These are phyloP conservation scores for Andrena hattorfiana DNA, from an alignment of 2,888 invertebrate species.

Conservation along the genomic window DNA sequence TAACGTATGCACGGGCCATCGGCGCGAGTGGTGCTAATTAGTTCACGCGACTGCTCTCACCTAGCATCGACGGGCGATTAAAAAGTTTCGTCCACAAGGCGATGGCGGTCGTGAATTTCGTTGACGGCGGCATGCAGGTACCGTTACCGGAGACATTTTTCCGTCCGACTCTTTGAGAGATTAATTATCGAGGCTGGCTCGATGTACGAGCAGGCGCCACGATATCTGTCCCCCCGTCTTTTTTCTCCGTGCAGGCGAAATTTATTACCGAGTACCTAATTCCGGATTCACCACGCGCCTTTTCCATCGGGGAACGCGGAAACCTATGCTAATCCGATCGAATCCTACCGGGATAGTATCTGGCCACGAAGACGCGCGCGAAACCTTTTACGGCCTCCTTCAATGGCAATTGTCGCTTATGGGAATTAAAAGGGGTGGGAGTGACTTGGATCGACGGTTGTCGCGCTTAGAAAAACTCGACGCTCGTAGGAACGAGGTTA, in stretches of 20 bases:
- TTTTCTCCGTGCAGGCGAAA: conserved; percentile 20
- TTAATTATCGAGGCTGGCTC: conserved; percentile 4
- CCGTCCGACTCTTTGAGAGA: neutral
- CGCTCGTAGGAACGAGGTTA: neutral
- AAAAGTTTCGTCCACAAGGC: neutral
- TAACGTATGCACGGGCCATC: neutral
- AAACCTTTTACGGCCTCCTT: conserved; percentile 52
- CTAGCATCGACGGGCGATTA: neutral
- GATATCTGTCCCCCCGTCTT: neutral
- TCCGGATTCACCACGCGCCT: conserved; percentile 46
- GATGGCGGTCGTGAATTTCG: neutral
- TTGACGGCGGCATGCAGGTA: neutral
- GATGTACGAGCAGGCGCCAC: neutral
- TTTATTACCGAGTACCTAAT: conserved; percentile 54
- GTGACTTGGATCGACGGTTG: conserved; percentile 1
- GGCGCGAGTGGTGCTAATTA: neutral
- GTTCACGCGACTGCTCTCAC: neutral
- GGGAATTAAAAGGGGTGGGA: conserved; percentile 37
- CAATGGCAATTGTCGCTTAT: conserved; percentile 61
- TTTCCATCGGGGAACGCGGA: conserved; percentile 61
- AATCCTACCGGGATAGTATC: conserved; percentile 50
- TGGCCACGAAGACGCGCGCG: conserved; percentile 35
- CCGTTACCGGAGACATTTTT: neutral
- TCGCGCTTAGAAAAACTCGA: neutral
- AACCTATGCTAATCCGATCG: conserved; percentile 69